Percentiles rank a stretch among this genome's conserved stretches.
These are phyloP conservation scores for Theretra japonica DNA, from an alignment of 2,888 invertebrate genomes.

Conservation along the genomic window DNA sequence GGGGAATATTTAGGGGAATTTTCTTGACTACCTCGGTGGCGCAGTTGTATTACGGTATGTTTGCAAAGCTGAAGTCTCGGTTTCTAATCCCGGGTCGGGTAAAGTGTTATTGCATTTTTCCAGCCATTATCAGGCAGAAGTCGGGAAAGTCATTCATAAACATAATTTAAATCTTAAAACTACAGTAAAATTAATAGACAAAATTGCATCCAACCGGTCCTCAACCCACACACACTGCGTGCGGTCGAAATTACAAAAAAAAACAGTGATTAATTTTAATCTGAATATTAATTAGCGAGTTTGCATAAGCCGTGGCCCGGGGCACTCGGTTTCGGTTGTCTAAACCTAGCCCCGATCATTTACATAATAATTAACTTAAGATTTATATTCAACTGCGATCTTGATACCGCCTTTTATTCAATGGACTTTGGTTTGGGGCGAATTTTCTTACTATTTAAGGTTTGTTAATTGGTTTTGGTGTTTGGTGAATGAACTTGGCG, in stretches of 20 bases:
- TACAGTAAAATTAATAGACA: neutral
- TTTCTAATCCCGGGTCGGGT: no score
- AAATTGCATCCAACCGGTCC: neutral
- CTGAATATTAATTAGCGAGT: constrained; percentile 10
- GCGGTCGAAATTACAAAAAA: neutral
- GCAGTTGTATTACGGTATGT: no score
- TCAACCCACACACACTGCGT: neutral
- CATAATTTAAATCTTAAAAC: no score
- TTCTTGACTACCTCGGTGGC: no score
- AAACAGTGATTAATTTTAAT: constrained; percentile 15
- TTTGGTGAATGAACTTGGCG: no score
- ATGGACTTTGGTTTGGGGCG: neutral
- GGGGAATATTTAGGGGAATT: no score
- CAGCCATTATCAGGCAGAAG: no score
- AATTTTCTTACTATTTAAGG: neutral
- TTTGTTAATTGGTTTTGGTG: no score
- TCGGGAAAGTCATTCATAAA: no score
- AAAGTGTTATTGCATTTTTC: no score
- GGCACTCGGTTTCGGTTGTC: constrained; percentile 6
- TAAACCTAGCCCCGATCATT: constrained; percentile 21
- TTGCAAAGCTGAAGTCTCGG: no score
- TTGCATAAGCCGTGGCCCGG: constrained; percentile 20
- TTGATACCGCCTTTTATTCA: constrained; percentile 3
- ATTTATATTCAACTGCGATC: constrained; percentile 9
- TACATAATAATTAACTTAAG: constrained; percentile 21